Evolutionary conservation across 2,113 vertebrate species (phyloP).

Genomic region (Arenaria interpres): DNA sequence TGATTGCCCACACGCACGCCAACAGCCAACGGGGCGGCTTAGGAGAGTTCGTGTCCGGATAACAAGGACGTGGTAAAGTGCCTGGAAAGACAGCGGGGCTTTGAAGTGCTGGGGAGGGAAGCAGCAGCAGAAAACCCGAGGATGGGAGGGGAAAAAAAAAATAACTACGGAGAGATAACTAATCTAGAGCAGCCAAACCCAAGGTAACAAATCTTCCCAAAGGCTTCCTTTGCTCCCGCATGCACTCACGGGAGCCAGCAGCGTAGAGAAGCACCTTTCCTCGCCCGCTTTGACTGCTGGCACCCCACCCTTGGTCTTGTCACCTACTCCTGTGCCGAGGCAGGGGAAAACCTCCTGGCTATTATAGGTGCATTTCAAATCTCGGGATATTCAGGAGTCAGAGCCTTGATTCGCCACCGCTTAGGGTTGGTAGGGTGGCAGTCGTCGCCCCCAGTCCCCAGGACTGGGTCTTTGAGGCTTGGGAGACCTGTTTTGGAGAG

Average conservation of each 20-base stretch:
- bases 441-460: not conserved
- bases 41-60: not conserved
- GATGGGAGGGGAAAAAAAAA: not conserved
- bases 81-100: not conserved
- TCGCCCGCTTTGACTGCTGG: fast-evolving
- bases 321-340: not conserved
- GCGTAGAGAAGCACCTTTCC: not conserved
- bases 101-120: not conserved
- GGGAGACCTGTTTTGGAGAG: not conserved
- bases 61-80: not conserved
- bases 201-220: fast-evolving
- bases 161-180: fast-evolving
- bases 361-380: not conserved
- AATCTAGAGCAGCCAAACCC: not conserved
- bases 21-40: not conserved
- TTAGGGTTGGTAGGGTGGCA: not conserved
- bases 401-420: not conserved
- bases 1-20: not conserved
- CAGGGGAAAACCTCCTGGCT: not conserved
- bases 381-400: fast-evolving
- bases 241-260: not conserved
- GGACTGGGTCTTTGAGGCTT: not conserved
- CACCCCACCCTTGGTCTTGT: too few species aligned
- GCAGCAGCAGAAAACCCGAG: not conserved
- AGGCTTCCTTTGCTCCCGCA: not conserved